Evolutionary conservation across 2,797 vertebrate species (phyloP), one percentile per base, ranked within the genome.

Genomic region (Salmo trutta): DNA sequence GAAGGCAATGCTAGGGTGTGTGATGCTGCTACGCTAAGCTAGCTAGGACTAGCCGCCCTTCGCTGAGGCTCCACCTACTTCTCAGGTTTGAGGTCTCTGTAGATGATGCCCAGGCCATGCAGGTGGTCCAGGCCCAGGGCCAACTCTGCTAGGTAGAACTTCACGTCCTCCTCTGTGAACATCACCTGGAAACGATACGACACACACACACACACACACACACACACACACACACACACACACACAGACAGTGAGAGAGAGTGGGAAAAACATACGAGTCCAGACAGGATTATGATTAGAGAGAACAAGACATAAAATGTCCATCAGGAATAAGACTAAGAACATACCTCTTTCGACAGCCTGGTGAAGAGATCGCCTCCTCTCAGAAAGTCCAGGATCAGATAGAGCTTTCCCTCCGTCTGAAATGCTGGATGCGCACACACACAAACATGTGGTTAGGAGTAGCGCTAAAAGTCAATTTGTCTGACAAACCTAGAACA

Each of bases 151-250:
- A 99, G 92, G 86, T 99, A 99, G 90, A 99, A 98, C 93, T 99
- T 98, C 80, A 98, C 97, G 0, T 99, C 98, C 91, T 99, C 97
- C 85, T 99, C 98, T 0, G 98, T 99, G 93, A 99, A 99, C 98
- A 99, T 99, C 75, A 99, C 97, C 98, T 99, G 84, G n/a, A 73
- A 54, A 4, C 69, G 24, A 70, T 52, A 75, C 41, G 16, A 56
- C 31, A 74, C 69, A 66, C 4, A 36, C 7, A 41, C 10, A 47
- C 2, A 36, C 29, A 29, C 27, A 1, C 27, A 41, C 10, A 47
- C 2, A 36, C 29, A 29, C 27, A 1, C 27, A 56, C 31, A 74
- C 69, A 66, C 4, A 36, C 7, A 41, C 10, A 47, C 2, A 36
- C 29, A 29, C 27, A 1, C 27, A n/a, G n/a, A n/a, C 24, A 0